Percentiles rank a stretch among this genome's conserved stretches.
These are phyloP conservation scores for Otolemur crassicaudatus DNA, from an alignment of 2,797 vertebrate genomes.

Conservation along the genomic window DNA sequence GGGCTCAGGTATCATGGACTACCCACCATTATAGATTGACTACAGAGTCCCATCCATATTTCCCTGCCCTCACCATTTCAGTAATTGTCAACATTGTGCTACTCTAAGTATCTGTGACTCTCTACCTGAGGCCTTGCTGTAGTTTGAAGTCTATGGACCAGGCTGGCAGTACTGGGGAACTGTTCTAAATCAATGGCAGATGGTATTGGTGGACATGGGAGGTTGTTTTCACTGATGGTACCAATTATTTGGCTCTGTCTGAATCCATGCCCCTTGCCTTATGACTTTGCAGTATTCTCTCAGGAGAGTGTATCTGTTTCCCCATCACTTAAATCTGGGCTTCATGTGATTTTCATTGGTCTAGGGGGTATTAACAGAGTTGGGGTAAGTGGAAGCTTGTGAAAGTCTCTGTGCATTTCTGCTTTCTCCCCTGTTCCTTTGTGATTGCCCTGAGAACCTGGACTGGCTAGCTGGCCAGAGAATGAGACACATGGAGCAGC, in stretches of 20 bases:
- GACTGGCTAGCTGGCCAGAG: not conserved
- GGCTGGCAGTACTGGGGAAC: not conserved
- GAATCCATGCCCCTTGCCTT: not conserved
- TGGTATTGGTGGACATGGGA: not conserved
- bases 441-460: not conserved
- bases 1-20: not conserved
- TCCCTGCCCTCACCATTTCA: not conserved
- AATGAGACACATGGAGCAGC: not conserved
- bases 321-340: not conserved
- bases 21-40: not conserved
- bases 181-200: not conserved
- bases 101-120: not conserved
- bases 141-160: not conserved
- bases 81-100: not conserved
- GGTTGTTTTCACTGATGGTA: not conserved
- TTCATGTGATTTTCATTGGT: not conserved
- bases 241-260: not conserved
- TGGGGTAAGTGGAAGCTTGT: not conserved
- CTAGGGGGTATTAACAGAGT: not conserved
- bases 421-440: not conserved
- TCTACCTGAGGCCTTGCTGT: not conserved
- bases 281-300: not conserved
- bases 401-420: not conserved
- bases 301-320: not conserved
- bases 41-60: accelerated